These are phyloP conservation scores for Symphodus melops DNA, from an alignment of 2,113 vertebrate species.

Conservation along the genomic window DNA sequence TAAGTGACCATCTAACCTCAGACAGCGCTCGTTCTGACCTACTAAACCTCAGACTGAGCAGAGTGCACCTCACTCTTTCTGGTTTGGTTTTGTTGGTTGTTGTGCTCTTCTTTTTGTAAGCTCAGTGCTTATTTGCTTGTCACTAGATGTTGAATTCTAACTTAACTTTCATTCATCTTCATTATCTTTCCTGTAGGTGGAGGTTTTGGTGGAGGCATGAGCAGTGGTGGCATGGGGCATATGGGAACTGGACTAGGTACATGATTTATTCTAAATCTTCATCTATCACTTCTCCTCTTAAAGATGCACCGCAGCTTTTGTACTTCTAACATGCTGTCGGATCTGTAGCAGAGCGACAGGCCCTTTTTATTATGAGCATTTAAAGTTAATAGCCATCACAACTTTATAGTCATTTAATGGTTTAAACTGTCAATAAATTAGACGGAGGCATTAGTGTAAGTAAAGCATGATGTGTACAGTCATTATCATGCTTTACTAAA, in stretches of 20 bases:
- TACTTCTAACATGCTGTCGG: neutral
- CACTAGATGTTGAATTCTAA: neutral
- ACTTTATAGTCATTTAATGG: slow-evolving; percentile 12
- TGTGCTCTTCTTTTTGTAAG: neutral
- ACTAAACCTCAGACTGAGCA: neutral
- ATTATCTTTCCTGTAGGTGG: slow-evolving; percentile 83
- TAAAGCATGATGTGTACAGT: neutral
- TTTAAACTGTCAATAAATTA: slow-evolving; percentile 1
- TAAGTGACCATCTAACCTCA: slow-evolving; percentile 55
- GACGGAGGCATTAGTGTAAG: neutral
- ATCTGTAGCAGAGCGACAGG: neutral
- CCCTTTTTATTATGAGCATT: slow-evolving; percentile 3
- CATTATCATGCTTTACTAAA: neutral
- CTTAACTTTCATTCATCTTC: slow-evolving; percentile 19
- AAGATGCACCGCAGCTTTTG: neutral
- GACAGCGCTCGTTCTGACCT: neutral
- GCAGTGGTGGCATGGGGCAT: slow-evolving; percentile 91
- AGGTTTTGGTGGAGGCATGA: slow-evolving; percentile 94
- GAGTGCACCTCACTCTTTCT: neutral
- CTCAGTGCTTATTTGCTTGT: neutral
- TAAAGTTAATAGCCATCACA: neutral
- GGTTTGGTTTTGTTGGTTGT: neutral
- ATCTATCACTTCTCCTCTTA: neutral
- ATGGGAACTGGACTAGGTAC: slow-evolving; percentile 95
- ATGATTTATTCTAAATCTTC: slow-evolving; percentile 66